Evolutionary conservation across 2,888 invertebrate genomes (phyloP).

Genomic region (Acrocera orbiculus): DNA sequence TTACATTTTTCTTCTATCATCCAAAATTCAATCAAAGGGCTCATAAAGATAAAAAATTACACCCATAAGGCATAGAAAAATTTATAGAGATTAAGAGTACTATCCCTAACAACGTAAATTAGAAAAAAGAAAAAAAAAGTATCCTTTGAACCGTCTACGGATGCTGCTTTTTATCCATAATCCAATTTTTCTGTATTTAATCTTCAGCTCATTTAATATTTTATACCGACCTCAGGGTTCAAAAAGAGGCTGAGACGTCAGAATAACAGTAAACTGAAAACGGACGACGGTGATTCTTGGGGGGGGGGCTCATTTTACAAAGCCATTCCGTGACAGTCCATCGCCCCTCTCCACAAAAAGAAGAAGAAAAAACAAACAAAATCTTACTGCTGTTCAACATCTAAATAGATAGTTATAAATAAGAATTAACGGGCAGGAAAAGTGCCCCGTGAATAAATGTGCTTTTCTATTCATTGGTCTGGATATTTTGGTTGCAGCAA

Average conservation of each 20-base stretch:
- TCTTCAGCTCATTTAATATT: constrained; percentile 11
- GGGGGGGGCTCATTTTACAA: too few species aligned
- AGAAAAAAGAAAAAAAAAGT: not conserved
- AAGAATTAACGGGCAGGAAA: constrained; percentile 12
- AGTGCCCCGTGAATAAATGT: constrained; percentile 9
- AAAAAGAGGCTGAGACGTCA: not conserved
- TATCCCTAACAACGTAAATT: not conserved
- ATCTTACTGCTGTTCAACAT: constrained; percentile 5
- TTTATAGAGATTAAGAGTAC: constrained; percentile 7
- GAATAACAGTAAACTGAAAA: not conserved
- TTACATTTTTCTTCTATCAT: too few species aligned
- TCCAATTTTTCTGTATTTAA: constrained; percentile 13
- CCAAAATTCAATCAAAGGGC: too few species aligned
- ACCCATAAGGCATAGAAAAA: constrained; percentile 7
- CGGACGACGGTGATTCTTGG: too few species aligned
- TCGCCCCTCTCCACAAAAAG: not conserved
- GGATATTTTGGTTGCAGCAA: too few species aligned
- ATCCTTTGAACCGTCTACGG: constrained; percentile 4
- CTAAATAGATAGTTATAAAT: constrained; percentile 13
- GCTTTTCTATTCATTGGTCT: too few species aligned
- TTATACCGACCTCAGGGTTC: constrained; percentile 8
- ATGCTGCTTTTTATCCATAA: constrained; percentile 7
- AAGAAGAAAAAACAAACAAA: too few species aligned
- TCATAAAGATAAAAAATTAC: constrained; percentile 8
- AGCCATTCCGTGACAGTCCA: not conserved